phyloP scores from a whole-genome alignment of 1,140 invertebrate species.

The Triops longicaudatus region DNA sequence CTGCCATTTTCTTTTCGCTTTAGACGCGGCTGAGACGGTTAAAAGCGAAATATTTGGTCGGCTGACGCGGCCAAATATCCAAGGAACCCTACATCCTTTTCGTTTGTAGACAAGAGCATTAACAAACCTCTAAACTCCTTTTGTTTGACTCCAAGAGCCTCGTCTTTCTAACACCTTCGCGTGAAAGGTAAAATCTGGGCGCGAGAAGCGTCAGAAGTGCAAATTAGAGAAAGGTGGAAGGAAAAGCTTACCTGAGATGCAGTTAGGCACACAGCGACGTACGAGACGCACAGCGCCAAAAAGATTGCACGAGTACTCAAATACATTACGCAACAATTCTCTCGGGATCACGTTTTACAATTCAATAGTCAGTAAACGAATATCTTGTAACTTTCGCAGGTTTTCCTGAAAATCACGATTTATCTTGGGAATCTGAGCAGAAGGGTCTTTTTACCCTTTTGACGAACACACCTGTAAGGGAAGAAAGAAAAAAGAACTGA shows the following conservation, averaged over 20 bases:
- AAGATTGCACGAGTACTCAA: slow-evolving; percentile 7
- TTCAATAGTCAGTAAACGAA: no score
- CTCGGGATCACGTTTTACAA: neutral
- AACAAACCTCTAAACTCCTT: neutral
- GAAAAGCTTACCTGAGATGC: neutral
- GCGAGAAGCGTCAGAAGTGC: neutral
- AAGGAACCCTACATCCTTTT: neutral
- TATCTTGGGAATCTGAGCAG: no score
- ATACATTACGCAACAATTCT: slow-evolving; percentile 3
- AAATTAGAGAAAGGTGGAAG: neutral
- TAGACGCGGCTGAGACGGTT: neutral
- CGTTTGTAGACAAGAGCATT: neutral
- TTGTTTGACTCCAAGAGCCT: no score
- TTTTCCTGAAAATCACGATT: no score
- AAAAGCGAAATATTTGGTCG: neutral
- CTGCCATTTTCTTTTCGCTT: neutral
- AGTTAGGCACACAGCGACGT: neutral
- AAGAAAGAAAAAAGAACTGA: neutral
- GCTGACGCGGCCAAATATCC: no score
- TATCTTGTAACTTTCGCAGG: no score
- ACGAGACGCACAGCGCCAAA: neutral
- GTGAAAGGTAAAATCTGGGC: neutral
- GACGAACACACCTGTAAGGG: neutral
- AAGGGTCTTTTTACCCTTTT: neutral
- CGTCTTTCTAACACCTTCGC: no score